Evolutionary conservation across 2,797 vertebrate genomes (phyloP).

Genomic region (Chelonia mydas): DNA sequence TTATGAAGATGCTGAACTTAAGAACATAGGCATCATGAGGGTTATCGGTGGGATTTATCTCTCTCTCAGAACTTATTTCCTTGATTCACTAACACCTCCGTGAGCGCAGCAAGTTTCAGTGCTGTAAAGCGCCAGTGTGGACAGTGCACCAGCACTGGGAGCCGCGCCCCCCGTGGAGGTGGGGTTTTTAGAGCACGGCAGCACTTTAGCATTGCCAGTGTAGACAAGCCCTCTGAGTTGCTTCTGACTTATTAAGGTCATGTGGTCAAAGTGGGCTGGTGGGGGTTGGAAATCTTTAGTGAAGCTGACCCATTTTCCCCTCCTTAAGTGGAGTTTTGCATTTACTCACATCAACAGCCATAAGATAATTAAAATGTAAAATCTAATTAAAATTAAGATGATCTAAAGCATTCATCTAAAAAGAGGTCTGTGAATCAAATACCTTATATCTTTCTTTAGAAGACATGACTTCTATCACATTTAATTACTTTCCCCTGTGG

Average conservation of each 20-base stretch:
- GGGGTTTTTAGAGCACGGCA: too few species aligned
- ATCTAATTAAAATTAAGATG: conserved; percentile 67
- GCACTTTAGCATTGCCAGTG: too few species aligned
- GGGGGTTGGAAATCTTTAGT: background rate
- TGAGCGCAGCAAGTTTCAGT: too few species aligned
- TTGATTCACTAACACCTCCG: background rate
- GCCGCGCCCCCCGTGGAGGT: too few species aligned
- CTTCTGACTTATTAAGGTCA: background rate
- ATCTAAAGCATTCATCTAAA: conserved; percentile 55
- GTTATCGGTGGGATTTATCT: background rate
- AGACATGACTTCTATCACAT: conserved; percentile 68
- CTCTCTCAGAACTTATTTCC: background rate
- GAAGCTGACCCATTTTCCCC: conserved; percentile 9
- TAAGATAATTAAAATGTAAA: conserved; percentile 66
- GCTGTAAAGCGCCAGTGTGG: too few species aligned
- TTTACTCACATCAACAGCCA: conserved; percentile 28
- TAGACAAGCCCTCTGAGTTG: background rate
- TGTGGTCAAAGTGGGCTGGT: background rate
- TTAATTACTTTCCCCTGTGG: conserved; percentile 62
- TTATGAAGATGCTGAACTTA: background rate
- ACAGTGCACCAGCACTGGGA: too few species aligned
- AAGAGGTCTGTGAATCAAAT: conserved; percentile 63
- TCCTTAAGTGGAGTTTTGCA: background rate
- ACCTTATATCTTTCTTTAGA: conserved; percentile 52
- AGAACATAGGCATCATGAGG: background rate